Percentiles rank a stretch among this genome's conserved stretches.
Conservation (phyloP, 1,140 invertebrate genomes). For the Campoletis sonorensis region DNA sequence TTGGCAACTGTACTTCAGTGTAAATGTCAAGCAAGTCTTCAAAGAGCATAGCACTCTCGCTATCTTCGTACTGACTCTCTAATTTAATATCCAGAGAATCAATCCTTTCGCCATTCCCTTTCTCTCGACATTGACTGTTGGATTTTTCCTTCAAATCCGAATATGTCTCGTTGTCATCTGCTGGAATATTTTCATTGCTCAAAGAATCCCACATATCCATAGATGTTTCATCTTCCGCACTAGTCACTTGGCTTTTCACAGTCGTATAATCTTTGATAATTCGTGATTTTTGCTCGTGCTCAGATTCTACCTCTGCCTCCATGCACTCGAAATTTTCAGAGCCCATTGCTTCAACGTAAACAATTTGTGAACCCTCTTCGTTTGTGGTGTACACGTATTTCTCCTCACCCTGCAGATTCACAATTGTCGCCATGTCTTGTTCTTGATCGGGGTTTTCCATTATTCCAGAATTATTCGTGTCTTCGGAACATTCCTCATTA, state of each 20-base stretch:
- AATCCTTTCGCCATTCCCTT: neutral
- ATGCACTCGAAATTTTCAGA: slow-evolving; percentile 33
- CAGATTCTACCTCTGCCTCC: slow-evolving; percentile 40
- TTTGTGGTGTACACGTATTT: slow-evolving; percentile 41
- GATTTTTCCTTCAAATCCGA: neutral
- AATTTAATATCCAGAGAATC: slow-evolving; percentile 34
- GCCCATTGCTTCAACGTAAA: slow-evolving; percentile 48
- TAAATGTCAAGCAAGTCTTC: slow-evolving; percentile 71
- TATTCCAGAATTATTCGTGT: slow-evolving; percentile 27
- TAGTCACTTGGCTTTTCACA: neutral
- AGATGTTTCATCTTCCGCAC: slow-evolving; percentile 25
- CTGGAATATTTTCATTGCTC: slow-evolving; percentile 19
- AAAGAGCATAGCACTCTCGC: slow-evolving; percentile 63
- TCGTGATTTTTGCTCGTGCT: neutral
- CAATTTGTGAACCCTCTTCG: slow-evolving; percentile 29
- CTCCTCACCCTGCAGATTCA: slow-evolving; percentile 22
- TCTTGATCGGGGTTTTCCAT: slow-evolving; percentile 26
- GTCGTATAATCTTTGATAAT: neutral
- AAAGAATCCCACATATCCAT: slow-evolving; percentile 43
- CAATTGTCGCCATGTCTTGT: slow-evolving; percentile 1
- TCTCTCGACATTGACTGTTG: neutral
- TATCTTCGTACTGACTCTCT: slow-evolving; percentile 37
- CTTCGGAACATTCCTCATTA: slow-evolving; percentile 3
- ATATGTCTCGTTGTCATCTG: neutral
- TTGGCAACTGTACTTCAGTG: slow-evolving; percentile 67